A percentile compares a stretch with the other conserved stretches of the same genome.
These are phyloP conservation scores for Sterrhoptilus dennistouni DNA, from an alignment of 2,113 vertebrate genomes.

Conservation along the genomic window DNA sequence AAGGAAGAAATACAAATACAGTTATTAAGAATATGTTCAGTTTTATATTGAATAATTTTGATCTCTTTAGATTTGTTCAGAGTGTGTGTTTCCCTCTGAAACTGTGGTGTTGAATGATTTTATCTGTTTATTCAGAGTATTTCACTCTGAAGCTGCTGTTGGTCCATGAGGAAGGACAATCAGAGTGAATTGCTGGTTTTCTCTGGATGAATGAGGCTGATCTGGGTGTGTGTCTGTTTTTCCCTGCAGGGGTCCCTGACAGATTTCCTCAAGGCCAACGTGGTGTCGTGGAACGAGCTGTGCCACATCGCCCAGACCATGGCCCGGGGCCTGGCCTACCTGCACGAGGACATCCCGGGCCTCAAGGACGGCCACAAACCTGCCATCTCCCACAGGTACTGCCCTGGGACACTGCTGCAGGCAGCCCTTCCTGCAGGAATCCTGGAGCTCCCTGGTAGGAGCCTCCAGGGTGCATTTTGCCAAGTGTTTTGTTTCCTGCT, in stretches of 20 bases:
- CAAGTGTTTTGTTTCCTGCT: background rate
- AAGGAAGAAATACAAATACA: background rate
- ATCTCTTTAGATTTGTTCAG: background rate
- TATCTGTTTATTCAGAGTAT: background rate
- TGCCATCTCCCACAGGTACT: constrained; percentile 89
- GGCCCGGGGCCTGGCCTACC: constrained; percentile 93
- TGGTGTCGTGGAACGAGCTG: constrained; percentile 95
- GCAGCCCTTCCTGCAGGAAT: background rate
- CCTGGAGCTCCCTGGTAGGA: rapidly evolving
- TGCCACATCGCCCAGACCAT: constrained; percentile 93
- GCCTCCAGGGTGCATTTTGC: rapidly evolving
- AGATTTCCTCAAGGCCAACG: constrained; percentile 96
- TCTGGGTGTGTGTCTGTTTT: rapidly evolving
- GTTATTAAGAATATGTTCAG: background rate
- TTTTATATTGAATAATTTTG: background rate
- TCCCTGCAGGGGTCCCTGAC: constrained; percentile 89
- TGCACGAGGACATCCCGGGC: constrained; percentile 95
- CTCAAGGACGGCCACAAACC: constrained; percentile 97
- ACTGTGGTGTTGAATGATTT: background rate
- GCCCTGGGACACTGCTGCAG: background rate
- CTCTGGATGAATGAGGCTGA: background rate
- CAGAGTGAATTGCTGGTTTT: background rate
- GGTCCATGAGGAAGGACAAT: rapidly evolving
- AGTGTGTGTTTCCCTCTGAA: background rate
- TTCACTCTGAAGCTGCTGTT: background rate